A percentile compares a stretch with the other conserved stretches of the same genome.
Conservation (phyloP, 2,888 invertebrate genomes). For the Odontocolon sp. region DNA sequence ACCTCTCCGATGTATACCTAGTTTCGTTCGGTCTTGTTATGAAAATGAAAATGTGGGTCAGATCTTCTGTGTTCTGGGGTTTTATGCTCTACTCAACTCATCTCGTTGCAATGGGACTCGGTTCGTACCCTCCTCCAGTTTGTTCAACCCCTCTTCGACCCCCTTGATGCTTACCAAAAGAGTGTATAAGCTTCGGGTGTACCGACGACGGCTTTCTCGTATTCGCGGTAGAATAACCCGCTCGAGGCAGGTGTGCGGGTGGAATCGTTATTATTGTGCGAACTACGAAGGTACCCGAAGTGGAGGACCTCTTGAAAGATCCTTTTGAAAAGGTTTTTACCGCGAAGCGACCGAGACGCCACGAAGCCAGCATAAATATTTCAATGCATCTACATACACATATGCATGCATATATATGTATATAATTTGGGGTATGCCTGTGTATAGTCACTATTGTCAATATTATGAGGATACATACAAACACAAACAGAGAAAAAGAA, state of each 20-base stretch:
- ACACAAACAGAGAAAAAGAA: too few species aligned
- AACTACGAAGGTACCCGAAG: slow-evolving; percentile 58
- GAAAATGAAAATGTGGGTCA: slow-evolving; percentile 69
- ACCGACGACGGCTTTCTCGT: slow-evolving; percentile 19
- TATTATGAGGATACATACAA: too few species aligned
- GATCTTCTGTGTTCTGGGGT: slow-evolving; percentile 6
- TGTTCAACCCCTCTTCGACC: not conserved
- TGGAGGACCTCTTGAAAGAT: slow-evolving; percentile 71
- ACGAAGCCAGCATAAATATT: slow-evolving; percentile 1
- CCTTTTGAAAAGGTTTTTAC: slow-evolving; percentile 63
- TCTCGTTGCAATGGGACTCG: not conserved
- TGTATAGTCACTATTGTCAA: too few species aligned
- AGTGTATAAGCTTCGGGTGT: slow-evolving; percentile 14
- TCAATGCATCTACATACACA: slow-evolving; percentile 8
- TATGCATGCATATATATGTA: not conserved
- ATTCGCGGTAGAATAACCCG: slow-evolving; percentile 12
- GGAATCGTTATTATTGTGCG: slow-evolving; percentile 74
- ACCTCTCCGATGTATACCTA: not conserved
- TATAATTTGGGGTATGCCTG: too few species aligned
- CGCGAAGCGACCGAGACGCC: slow-evolving; percentile 15
- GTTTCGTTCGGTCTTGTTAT: slow-evolving; percentile 57
- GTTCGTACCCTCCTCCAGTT: too few species aligned
- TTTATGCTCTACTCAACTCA: not conserved
- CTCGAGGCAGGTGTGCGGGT: slow-evolving; percentile 73
- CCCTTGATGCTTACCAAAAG: slow-evolving; percentile 19